phyloP scores from a whole-genome alignment of 2,888 invertebrate genomes.

The Serripes groenlandicus region DNA sequence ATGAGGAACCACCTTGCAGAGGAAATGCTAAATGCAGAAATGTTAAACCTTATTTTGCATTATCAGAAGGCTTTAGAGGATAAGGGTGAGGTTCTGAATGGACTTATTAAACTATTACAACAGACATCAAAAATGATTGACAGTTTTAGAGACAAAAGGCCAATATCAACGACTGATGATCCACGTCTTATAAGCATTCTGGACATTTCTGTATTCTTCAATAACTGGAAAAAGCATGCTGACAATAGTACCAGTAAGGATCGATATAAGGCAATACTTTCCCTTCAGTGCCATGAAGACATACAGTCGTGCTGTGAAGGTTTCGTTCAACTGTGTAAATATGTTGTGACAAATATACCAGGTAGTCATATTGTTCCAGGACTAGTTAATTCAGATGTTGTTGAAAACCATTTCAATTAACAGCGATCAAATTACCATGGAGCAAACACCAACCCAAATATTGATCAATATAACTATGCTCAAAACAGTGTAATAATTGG shows the following conservation, averaged over 20 bases:
- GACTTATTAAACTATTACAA: constrained; percentile 43
- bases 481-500: constrained; percentile 41
- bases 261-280: constrained; percentile 9
- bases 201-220: constrained; percentile 31
- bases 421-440: constrained; percentile 40
- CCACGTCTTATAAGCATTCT: constrained; percentile 9
- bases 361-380: not conserved
- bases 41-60: constrained; percentile 34
- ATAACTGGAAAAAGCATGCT: not conserved
- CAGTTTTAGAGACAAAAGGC: constrained; percentile 35
- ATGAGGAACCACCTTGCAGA: constrained; percentile 57
- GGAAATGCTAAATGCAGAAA: constrained; percentile 41
- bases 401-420: constrained; percentile 51
- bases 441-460: constrained; percentile 41
- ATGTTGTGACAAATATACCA: not conserved
- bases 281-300: constrained; percentile 37
- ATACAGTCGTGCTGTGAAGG: constrained; percentile 31
- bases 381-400: constrained; percentile 39
- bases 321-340: constrained; percentile 11
- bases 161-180: constrained; percentile 22
- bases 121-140: constrained; percentile 39
- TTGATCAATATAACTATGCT: constrained; percentile 17
- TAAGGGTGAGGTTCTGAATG: constrained; percentile 38
- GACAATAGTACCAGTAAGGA: not conserved
- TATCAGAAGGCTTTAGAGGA: constrained; percentile 43